Evolutionary conservation across 2,888 invertebrate genomes (phyloP).

Genomic region (Catocala fraxini): DNA sequence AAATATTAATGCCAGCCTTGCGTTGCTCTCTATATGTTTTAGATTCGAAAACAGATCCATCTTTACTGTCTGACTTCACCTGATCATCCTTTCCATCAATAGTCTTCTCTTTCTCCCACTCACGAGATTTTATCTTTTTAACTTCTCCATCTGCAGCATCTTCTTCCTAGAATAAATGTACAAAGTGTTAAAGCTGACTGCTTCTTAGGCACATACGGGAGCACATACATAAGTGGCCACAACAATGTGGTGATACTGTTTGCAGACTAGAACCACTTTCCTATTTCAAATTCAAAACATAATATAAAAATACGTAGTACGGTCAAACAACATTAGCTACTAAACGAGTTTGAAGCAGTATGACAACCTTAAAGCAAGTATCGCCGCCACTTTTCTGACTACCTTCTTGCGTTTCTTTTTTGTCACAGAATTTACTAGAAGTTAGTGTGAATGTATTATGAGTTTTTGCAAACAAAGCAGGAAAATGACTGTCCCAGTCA

Average conservation of each 20-base stretch:
- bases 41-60: constrained; percentile 76
- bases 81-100: constrained; percentile 74
- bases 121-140: constrained; percentile 82
- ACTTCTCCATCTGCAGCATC: constrained; percentile 77
- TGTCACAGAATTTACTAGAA: constrained; percentile 73
- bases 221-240: neutral
- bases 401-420: constrained; percentile 70
- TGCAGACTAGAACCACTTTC: constrained; percentile 1
- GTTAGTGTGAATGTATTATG: constrained; percentile 81
- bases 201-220: too few relatives aligned
- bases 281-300: neutral
- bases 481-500: constrained; percentile 82
- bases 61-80: constrained; percentile 66
- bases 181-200: neutral
- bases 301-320: constrained; percentile 5
- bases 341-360: constrained; percentile 26
- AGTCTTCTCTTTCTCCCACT: constrained; percentile 80
- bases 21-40: constrained; percentile 79
- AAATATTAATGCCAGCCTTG: constrained; percentile 67
- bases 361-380: constrained; percentile 72
- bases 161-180: constrained; percentile 72
- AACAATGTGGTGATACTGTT: constrained; percentile 5
- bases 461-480: constrained; percentile 77
- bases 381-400: constrained; percentile 81
- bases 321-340: constrained; percentile 27